A percentile compares a stretch with the other conserved stretches of the same genome.
phyloP scores from a whole-genome alignment of 2,797 vertebrate genomes.

The Mus spretus region DNA sequence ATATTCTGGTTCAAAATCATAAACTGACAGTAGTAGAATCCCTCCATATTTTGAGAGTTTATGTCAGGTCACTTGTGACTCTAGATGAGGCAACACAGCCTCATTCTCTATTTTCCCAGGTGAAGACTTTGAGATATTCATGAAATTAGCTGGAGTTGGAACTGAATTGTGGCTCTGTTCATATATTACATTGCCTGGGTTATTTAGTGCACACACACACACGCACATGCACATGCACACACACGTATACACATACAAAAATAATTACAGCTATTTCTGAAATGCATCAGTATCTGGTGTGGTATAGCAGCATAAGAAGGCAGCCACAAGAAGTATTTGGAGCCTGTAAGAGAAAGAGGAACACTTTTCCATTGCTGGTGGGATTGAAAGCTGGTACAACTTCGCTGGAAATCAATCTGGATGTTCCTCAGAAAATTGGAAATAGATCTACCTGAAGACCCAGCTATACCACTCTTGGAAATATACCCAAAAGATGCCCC shows the following conservation, averaged over 20 bases:
- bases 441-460: no score
- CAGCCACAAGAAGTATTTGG: background rate
- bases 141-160: background rate
- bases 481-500: no score
- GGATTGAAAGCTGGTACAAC: no score
- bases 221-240: no score
- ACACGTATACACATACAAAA: background rate
- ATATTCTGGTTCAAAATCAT: conserved; percentile 15
- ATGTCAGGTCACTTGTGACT: background rate
- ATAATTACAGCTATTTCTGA: background rate
- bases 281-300: background rate
- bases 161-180: background rate
- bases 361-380: no score
- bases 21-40: background rate
- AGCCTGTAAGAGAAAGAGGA: background rate
- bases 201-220: background rate
- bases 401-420: no score
- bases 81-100: background rate
- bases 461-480: no score
- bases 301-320: background rate
- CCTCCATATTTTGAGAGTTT: conserved; percentile 7
- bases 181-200: background rate
- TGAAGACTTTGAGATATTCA: background rate
- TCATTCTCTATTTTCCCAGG: background rate
- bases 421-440: no score